Evolutionary conservation across 2,888 invertebrate genomes (phyloP), one percentile per base, ranked within the genome.

Genomic region (Lydus trimaculatus): DNA sequence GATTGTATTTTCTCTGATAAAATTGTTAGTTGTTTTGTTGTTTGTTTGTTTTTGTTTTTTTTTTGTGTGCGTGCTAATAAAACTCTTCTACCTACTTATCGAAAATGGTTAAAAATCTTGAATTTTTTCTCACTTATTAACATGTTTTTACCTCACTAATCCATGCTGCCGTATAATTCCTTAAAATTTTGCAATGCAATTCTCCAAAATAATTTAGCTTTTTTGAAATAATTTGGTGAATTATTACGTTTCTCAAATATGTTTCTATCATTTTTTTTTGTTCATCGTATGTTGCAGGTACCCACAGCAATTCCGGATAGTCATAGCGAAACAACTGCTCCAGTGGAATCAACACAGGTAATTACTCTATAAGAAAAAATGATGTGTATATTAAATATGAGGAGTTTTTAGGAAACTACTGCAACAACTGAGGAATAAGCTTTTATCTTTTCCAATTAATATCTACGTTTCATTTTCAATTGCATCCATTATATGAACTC

Each of bases 351-450:
- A 31, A 52, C 52, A 31, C 11, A 63, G 65, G 70, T 70, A 63
- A 65, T 65, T 70, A 17, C n/a, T 17, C 7, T 31, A n/a, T 43
- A 6, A 25, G 36, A 25, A 64, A 2, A 13, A 23, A 33, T 56
- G 17, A 71, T 62, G 17, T n/a, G 5, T 31, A 43, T 31, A 52
- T 59, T 62, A 62, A 64, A 61, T 68, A 17, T 70, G 60, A 9
- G 61, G 56, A 71, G 74, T 61, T 79, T 80, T 58, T 76, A 82
- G 83, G 80, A 79, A 70, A 64, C 78, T 65, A 74, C 79, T 71
- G 73, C 80, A 67, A 76, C 77, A 67, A 80, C 78, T 67, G 84
- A 82, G 75, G 83, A 84, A 79, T 83, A 84, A 82, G 71, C n/a
- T 70, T 75, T 74, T 62, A 69, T 70, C 70, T 70, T 65, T 70